phyloP scores from a whole-genome alignment of 2,113 vertebrate species.

The Paracyprichromis sp. region DNA sequence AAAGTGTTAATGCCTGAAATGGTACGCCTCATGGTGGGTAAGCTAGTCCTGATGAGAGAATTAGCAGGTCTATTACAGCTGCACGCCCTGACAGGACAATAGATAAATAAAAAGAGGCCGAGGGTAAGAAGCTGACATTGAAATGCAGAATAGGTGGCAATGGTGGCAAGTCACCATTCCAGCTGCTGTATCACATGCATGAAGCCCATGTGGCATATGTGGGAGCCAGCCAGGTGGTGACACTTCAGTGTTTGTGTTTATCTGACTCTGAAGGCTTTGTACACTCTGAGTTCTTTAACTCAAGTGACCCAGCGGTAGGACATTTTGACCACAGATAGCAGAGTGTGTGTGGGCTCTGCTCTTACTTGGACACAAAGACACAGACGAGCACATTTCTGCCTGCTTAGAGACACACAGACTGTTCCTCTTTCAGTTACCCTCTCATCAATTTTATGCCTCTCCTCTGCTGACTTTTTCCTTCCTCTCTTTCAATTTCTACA shows the following conservation, averaged over 20 bases:
- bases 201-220: not conserved
- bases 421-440: not conserved
- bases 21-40: not conserved
- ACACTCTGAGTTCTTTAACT: not conserved
- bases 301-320: not conserved
- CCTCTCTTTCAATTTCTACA: not conserved
- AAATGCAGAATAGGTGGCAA: not conserved
- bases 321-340: not conserved
- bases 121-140: not conserved
- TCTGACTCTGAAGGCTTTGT: not conserved
- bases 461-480: not conserved
- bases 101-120: not conserved
- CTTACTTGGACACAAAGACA: not conserved
- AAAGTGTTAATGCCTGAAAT: not conserved
- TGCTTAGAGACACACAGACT: not conserved
- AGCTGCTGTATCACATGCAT: not conserved
- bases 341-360: not conserved
- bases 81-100: not conserved
- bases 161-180: not conserved
- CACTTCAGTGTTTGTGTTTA: slow-evolving; percentile 2
- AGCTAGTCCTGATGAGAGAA: not conserved
- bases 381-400: not conserved
- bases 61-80: not conserved
- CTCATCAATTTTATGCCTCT: not conserved
- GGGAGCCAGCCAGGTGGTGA: not conserved